A percentile compares a stretch with the other conserved stretches of the same genome.
phyloP scores from a whole-genome alignment of 2,888 invertebrate genomes.

The Protodeltote pygarga region DNA sequence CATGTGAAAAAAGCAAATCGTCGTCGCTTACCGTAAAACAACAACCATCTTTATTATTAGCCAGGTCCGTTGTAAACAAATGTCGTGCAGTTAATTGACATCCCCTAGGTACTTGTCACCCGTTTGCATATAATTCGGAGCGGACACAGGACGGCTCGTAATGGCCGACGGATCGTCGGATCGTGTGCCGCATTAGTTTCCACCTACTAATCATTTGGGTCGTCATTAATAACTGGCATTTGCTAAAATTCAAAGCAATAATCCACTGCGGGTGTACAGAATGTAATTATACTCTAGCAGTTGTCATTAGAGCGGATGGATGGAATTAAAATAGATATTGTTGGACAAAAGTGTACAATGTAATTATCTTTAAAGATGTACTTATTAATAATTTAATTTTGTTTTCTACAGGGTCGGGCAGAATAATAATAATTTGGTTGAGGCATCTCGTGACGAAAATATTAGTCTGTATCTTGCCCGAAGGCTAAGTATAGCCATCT shows the following conservation, averaged over 20 bases:
- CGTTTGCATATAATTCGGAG: conserved; percentile 52
- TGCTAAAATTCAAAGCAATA: conserved; percentile 36
- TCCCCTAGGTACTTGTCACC: conserved; percentile 40
- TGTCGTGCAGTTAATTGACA: conserved; percentile 44
- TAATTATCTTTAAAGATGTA: too few species aligned
- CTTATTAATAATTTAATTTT: too few species aligned
- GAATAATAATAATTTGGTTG: too few species aligned
- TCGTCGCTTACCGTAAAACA: too few species aligned
- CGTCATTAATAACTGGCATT: conserved; percentile 49
- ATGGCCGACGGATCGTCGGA: conserved; percentile 41
- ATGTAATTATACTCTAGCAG: conserved; percentile 24
- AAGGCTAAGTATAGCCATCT: too few species aligned
- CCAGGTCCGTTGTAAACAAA: conserved; percentile 44
- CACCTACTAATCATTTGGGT: conserved; percentile 57
- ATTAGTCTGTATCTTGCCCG: too few species aligned
- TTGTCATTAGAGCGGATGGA: conserved; percentile 4
- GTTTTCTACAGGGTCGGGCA: too few species aligned
- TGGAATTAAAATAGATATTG: neutral
- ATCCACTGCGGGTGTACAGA: conserved; percentile 28
- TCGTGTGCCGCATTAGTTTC: conserved; percentile 51
- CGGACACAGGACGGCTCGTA: conserved; percentile 39
- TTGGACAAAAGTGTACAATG: too few species aligned
- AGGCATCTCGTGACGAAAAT: too few species aligned
- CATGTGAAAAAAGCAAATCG: too few species aligned
- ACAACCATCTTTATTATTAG: too few species aligned